phyloP scores from a whole-genome alignment of 37 sponge, comb jelly and placozoan species.

The Axinella damicornis region DNA sequence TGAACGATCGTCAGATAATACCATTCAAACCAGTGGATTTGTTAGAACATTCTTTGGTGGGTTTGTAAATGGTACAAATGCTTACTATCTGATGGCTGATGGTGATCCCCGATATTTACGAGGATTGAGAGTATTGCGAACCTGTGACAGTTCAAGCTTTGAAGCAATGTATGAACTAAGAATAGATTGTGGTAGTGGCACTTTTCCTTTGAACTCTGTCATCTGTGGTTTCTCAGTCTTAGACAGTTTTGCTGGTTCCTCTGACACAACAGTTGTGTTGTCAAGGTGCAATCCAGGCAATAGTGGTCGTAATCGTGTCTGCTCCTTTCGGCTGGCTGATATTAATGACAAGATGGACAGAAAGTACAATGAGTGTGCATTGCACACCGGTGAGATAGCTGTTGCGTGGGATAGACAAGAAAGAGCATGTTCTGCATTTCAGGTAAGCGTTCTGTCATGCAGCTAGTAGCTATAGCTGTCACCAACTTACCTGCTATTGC shows the following conservation, averaged over 20 bases:
- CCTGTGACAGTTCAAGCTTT: slow-evolving; percentile 8
- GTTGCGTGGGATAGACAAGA: too few species aligned
- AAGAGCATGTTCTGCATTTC: too few species aligned
- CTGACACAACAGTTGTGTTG: slow-evolving; percentile 4
- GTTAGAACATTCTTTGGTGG: slow-evolving; percentile 4
- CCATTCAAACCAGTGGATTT: background rate
- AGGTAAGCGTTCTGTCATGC: too few species aligned
- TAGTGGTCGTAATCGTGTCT: background rate
- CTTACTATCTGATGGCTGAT: slow-evolving; percentile 16
- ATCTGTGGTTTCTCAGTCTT: slow-evolving; percentile 34
- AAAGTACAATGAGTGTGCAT: slow-evolving; percentile 4
- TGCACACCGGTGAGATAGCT: too few species aligned
- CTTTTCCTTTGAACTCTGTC: background rate
- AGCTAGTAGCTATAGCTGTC: too few species aligned
- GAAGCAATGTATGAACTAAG: slow-evolving; percentile 1
- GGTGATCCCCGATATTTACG: too few species aligned
- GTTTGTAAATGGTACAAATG: background rate
- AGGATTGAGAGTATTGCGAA: slow-evolving; percentile 13
- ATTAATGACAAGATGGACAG: slow-evolving; percentile 19
- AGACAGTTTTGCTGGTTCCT: slow-evolving; percentile 18
- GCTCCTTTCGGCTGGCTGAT: background rate
- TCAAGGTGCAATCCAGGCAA: background rate
- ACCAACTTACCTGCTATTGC: too few species aligned
- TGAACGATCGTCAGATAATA: background rate
- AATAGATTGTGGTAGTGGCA: background rate